These are phyloP conservation scores for Eptesicus fuscus DNA, from an alignment of 2,113 vertebrate species.

Conservation along the genomic window DNA sequence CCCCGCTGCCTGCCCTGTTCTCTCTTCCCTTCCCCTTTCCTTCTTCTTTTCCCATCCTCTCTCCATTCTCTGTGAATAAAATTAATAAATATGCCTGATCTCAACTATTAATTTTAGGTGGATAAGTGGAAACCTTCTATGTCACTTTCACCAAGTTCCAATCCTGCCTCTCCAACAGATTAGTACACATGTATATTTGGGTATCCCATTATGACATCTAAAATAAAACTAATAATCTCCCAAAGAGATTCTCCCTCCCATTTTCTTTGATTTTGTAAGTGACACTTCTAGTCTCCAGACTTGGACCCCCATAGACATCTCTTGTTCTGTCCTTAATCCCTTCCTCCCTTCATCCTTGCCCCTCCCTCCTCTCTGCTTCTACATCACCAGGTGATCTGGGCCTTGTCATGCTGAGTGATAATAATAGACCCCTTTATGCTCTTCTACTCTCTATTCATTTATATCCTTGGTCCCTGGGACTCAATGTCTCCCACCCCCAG, in stretches of 20 bases:
- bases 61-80: not conserved
- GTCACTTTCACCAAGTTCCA: not conserved
- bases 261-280: not conserved
- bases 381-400: not conserved
- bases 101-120: not conserved
- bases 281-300: not conserved
- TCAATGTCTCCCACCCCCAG: too few relatives aligned
- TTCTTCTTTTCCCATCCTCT: accelerated
- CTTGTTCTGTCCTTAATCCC: not conserved
- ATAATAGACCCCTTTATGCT: not conserved
- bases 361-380: not conserved
- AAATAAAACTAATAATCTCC: not conserved
- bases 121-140: not conserved
- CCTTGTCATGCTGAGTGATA: not conserved
- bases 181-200: not conserved
- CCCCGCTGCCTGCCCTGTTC: not conserved
- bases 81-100: not conserved
- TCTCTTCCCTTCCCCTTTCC: not conserved
- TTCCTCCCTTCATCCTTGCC: not conserved
- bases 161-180: not conserved
- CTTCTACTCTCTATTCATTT: not conserved
- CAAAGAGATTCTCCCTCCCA: not conserved
- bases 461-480: not conserved
- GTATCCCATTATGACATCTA: not conserved
- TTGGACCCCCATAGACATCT: not conserved